phyloP scores from a whole-genome alignment of 37 sponge, comb jelly and placozoan genomes.

The Petrosia ficiformis region DNA sequence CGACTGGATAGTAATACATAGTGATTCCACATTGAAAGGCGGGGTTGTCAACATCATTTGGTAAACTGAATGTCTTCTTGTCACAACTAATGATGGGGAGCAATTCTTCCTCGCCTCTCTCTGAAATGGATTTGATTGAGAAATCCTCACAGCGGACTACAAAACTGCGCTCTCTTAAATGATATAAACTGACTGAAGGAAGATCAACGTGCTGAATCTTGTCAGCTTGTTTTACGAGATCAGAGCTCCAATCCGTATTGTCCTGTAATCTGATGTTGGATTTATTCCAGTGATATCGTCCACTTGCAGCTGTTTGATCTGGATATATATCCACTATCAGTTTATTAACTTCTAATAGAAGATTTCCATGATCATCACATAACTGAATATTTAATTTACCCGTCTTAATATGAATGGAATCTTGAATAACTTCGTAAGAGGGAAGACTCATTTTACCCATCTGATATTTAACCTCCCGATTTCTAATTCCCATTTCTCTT shows the following conservation, averaged over 20 bases:
- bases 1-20: slow-evolving; percentile 55
- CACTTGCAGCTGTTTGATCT: slow-evolving; percentile 67
- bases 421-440: slow-evolving; percentile 59
- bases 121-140: slow-evolving; percentile 30
- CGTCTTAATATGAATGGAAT: slow-evolving; percentile 64
- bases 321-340: slow-evolving; percentile 70
- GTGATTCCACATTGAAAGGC: slow-evolving; percentile 63
- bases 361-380: slow-evolving; percentile 48
- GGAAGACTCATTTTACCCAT: slow-evolving; percentile 51
- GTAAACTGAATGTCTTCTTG: slow-evolving; percentile 76
- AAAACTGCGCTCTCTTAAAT: slow-evolving; percentile 67
- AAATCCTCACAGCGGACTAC: slow-evolving; percentile 65
- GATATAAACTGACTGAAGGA: slow-evolving; percentile 33
- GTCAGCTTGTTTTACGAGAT: slow-evolving; percentile 32
- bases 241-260: slow-evolving; percentile 39
- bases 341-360: slow-evolving; percentile 7
- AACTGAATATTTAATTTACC: slow-evolving; percentile 77
- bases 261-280: slow-evolving; percentile 45
- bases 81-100: slow-evolving; percentile 72
- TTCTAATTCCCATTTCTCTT: not conserved
- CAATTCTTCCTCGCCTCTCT: not conserved
- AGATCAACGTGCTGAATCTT: slow-evolving; percentile 45
- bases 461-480: slow-evolving; percentile 25
- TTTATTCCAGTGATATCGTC: slow-evolving; percentile 72
- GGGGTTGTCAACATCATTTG: slow-evolving; percentile 57